phyloP scores from a whole-genome alignment of 2,113 vertebrate species.

The Phylloscopus whistleri region DNA sequence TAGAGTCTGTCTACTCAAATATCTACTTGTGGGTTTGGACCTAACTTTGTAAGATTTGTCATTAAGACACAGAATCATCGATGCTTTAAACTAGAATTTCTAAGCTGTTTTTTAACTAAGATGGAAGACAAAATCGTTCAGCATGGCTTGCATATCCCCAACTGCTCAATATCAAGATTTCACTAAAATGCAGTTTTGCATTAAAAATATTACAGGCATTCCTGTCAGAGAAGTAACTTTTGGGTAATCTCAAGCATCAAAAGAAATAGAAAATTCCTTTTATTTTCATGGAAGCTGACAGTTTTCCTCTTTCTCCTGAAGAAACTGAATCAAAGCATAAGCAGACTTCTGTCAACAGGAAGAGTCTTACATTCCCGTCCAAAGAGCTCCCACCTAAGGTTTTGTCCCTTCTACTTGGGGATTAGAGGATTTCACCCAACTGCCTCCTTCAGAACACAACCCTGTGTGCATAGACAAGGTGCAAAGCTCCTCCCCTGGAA shows the following conservation, averaged over 20 bases:
- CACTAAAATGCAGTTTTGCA: not conserved
- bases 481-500: not conserved
- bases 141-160: not conserved
- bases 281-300: not conserved
- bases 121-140: not conserved
- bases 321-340: not conserved
- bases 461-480: not conserved
- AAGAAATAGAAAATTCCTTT: not conserved
- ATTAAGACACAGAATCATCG: not conserved
- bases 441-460: not conserved
- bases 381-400: not conserved
- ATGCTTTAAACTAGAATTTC: not conserved
- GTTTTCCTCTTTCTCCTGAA: not conserved
- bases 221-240: not conserved
- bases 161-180: not conserved
- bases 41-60: not conserved
- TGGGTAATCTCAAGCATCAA: not conserved
- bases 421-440: not conserved
- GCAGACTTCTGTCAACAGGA: not conserved
- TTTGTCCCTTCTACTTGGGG: not conserved
- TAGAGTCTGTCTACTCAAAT: not conserved
- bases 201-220: not conserved
- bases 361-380: not conserved
- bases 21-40: constrained; percentile 28
- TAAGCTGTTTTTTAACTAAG: not conserved